Percentiles rank a stretch among this genome's conserved stretches.
Conservation (phyloP, 1,140 invertebrate species). For the Drosophila orena region DNA sequence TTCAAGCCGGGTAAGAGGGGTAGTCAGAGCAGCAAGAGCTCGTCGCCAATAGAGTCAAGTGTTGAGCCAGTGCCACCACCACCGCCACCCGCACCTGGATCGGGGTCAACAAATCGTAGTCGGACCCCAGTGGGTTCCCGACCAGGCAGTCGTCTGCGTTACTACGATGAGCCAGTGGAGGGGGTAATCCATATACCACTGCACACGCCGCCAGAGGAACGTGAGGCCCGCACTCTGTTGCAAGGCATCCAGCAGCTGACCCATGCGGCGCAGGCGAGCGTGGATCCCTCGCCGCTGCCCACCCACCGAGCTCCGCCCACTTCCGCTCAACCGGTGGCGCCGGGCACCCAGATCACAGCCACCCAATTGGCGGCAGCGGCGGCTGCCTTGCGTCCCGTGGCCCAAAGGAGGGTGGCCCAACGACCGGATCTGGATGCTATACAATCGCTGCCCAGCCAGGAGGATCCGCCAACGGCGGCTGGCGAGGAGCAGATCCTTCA, state of each 20-base stretch:
- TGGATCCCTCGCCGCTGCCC: constrained; percentile 58
- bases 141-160: constrained; percentile 84
- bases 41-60: constrained; percentile 74
- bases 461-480: constrained; percentile 31
- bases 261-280: constrained; percentile 50
- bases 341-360: constrained; percentile 57
- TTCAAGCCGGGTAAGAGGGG: constrained; percentile 86
- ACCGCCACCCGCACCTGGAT: constrained; percentile 52
- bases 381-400: constrained; percentile 64
- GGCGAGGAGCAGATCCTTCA: background rate
- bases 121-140: constrained; percentile 62
- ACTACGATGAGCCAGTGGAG: constrained; percentile 87
- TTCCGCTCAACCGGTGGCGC: background rate
- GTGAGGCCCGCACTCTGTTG: constrained; percentile 78
- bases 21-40: constrained; percentile 80
- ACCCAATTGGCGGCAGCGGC: constrained; percentile 64
- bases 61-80: constrained; percentile 49
- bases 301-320: constrained; percentile 14
- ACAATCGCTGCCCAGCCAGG: constrained; percentile 71
- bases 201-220: constrained; percentile 88
- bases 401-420: constrained; percentile 50
- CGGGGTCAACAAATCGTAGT: constrained; percentile 35
- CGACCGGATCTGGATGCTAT: constrained; percentile 78
- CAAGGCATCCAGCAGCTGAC: constrained; percentile 71
- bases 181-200: constrained; percentile 88